A percentile compares a stretch with the other conserved stretches of the same genome.
These are phyloP conservation scores for Pionites leucogaster DNA, from an alignment of 2,113 vertebrate species.

Conservation along the genomic window DNA sequence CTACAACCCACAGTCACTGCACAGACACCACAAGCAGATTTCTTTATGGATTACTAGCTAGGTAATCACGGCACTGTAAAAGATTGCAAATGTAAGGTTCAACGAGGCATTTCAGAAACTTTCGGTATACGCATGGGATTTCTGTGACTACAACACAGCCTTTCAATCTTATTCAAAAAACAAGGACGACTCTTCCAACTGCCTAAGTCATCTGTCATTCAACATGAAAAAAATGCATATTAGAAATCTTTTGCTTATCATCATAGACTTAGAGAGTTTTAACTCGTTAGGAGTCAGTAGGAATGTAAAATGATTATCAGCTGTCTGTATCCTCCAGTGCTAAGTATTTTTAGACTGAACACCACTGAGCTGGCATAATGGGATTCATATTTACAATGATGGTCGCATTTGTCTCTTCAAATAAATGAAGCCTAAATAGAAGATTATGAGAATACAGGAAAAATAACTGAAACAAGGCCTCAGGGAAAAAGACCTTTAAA, in stretches of 20 bases:
- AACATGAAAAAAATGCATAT: neutral
- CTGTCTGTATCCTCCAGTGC: neutral
- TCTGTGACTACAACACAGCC: neutral
- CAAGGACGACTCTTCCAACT: neutral
- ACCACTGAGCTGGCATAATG: neutral
- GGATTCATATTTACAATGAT: neutral
- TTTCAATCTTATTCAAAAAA: neutral
- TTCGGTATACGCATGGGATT: neutral
- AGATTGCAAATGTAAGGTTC: neutral
- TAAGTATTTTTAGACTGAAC: neutral
- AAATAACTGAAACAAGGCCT: neutral
- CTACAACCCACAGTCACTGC: neutral
- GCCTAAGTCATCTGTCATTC: neutral
- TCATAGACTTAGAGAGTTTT: neutral
- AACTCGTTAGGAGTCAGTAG: neutral
- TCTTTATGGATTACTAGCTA: neutral
- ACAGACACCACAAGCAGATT: neutral
- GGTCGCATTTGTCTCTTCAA: neutral
- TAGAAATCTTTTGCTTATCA: neutral
- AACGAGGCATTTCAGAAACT: neutral
- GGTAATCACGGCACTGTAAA: neutral
- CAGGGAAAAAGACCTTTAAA: neutral
- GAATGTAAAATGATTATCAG: neutral
- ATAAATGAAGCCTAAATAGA: neutral
- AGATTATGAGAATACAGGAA: constrained; percentile 3